These are phyloP conservation scores for Stegodyphus mimosarum DNA, from an alignment of 1,140 invertebrate genomes.

Conservation along the genomic window DNA sequence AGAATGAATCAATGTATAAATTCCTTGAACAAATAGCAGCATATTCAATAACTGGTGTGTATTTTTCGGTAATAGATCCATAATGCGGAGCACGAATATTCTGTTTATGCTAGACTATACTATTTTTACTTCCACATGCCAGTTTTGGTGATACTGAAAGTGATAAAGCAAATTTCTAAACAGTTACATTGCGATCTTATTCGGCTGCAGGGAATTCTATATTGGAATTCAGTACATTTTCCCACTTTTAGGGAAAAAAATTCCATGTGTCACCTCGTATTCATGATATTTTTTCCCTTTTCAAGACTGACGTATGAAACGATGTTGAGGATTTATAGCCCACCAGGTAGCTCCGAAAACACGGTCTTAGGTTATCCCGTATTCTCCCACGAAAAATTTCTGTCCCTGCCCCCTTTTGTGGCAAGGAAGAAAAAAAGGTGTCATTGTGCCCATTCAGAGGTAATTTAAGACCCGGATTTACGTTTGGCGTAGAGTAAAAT, in stretches of 20 bases:
- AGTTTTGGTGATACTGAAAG: no score
- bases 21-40: no score
- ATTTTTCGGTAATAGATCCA: no score
- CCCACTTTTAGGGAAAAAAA: conserved; percentile 14
- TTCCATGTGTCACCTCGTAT: conserved; percentile 10
- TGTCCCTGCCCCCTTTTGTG: conserved; percentile 10
- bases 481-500: conserved; percentile 56
- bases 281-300: conserved; percentile 23
- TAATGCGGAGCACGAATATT: no score
- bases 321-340: conserved; percentile 52
- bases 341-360: conserved; percentile 55
- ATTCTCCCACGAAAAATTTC: conserved; percentile 48
- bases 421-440: conserved; percentile 39
- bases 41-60: no score
- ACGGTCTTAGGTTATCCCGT: conserved; percentile 27
- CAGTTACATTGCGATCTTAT: no score
- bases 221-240: conserved; percentile 3
- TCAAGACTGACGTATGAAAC: conserved; percentile 40
- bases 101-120: no score
- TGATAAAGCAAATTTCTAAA: no score
- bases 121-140: no score
- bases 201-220: no score
- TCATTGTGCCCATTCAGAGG: conserved; percentile 54
- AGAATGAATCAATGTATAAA: no score
- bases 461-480: conserved; percentile 61